Evolutionary conservation across 2,888 invertebrate genomes (phyloP).

Genomic region (Nemurella pictetii): DNA sequence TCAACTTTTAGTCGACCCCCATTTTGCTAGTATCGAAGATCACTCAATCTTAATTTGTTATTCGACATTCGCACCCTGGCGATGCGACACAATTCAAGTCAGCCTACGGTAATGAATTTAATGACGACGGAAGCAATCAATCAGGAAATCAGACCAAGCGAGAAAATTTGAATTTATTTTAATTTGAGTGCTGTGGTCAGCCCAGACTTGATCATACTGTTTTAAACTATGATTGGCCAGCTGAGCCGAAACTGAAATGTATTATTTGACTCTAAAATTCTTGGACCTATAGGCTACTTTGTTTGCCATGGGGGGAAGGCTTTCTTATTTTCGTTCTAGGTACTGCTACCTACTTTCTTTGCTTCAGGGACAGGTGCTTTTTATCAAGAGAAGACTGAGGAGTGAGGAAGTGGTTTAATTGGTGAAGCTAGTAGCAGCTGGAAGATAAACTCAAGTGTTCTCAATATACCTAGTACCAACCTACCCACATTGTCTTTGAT

Average conservation of each 20-base stretch:
- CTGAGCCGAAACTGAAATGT: no score
- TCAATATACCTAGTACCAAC: neutral
- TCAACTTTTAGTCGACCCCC: neutral
- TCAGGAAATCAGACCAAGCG: neutral
- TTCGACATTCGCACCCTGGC: neutral
- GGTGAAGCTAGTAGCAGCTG: neutral
- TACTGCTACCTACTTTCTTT: neutral
- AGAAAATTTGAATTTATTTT: neutral
- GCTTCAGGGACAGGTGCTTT: neutral
- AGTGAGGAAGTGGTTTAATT: constrained; percentile 11
- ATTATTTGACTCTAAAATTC: no score
- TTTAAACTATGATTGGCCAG: no score
- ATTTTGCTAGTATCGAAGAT: neutral
- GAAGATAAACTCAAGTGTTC: neutral
- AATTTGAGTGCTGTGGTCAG: neutral
- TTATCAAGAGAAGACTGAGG: neutral
- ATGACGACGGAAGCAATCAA: constrained; percentile 2
- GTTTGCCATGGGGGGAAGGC: no score
- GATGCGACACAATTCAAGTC: neutral
- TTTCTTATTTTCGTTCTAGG: neutral
- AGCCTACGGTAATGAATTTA: neutral
- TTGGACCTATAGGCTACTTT: no score
- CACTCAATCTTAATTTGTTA: constrained; percentile 25
- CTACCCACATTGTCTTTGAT: neutral
- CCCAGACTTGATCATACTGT: no score